Percentiles rank a stretch among this genome's conserved stretches.
Conservation (phyloP, 30 jellyfish, hydroid and myxozoan genomes). For the Phacellophora camtschatica region DNA sequence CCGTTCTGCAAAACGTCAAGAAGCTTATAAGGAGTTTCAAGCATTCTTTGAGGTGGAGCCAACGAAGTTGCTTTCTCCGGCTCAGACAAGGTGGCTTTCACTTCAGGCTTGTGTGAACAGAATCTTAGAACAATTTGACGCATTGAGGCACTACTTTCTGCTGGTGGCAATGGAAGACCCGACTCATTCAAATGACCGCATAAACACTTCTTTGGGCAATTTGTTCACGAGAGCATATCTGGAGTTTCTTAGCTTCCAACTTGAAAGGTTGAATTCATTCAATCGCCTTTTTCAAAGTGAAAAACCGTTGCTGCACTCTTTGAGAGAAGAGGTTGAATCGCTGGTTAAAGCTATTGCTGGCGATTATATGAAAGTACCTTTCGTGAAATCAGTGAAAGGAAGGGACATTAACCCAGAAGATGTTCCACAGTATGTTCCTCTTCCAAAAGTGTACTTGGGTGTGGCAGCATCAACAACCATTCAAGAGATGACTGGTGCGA, state of each 20-base stretch:
- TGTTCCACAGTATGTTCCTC: background rate
- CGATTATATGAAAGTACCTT: slow-evolving; percentile 13
- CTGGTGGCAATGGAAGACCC: slow-evolving; percentile 36
- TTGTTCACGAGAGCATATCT: slow-evolving; percentile 10
- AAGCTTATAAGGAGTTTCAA: slow-evolving; percentile 25
- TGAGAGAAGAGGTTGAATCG: slow-evolving; percentile 18
- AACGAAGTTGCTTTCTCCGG: slow-evolving; percentile 52
- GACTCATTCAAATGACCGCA: slow-evolving; percentile 10
- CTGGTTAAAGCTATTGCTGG: slow-evolving; percentile 27
- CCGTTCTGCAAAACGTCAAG: slow-evolving; percentile 56
- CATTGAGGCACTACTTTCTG: slow-evolving; percentile 29
- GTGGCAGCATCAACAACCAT: slow-evolving; percentile 22
- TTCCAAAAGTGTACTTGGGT: slow-evolving; percentile 27
- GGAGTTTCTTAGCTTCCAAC: slow-evolving; percentile 57
- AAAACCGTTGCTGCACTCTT: slow-evolving; percentile 32
- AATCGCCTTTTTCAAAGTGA: slow-evolving; percentile 49
- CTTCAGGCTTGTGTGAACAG: slow-evolving; percentile 46
- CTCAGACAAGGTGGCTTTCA: slow-evolving; percentile 58
- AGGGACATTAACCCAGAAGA: slow-evolving; percentile 13
- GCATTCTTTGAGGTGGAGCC: slow-evolving; percentile 34
- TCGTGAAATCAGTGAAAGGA: background rate
- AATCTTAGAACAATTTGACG: slow-evolving; percentile 39
- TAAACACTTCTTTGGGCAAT: slow-evolving; percentile 14
- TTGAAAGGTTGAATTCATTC: slow-evolving; percentile 46
- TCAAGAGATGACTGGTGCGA: slow-evolving; percentile 7